Conservation (phyloP, 1,140 invertebrate species). For the Tenebrio molitor region DNA sequence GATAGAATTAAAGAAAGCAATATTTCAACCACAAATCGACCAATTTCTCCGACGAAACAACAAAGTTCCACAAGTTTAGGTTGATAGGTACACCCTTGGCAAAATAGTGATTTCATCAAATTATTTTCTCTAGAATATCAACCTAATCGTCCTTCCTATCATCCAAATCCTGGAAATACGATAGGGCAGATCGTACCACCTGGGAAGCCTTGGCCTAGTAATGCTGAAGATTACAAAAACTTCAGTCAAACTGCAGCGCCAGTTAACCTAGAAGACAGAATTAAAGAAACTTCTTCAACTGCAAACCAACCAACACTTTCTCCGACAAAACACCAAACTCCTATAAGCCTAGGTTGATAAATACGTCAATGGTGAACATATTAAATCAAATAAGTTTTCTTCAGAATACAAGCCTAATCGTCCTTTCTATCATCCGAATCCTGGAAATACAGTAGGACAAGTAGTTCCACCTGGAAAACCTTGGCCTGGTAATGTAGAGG, state of each 20-base stretch:
- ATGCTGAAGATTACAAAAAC: conserved; percentile 2
- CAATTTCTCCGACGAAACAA: too few relatives aligned
- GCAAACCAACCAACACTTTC: not conserved
- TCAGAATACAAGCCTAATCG: conserved; percentile 11
- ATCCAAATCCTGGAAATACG: conserved; percentile 20
- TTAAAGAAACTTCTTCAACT: not conserved
- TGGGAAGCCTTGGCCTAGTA: conserved; percentile 42
- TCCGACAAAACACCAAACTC: not conserved
- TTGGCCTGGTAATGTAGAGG: conserved; percentile 37
- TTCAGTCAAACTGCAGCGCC: conserved; percentile 6
- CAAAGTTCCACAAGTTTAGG: too few relatives aligned
- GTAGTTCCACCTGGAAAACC: conserved; percentile 44
- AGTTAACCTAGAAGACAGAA: not conserved
- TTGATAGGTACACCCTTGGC: too few relatives aligned
- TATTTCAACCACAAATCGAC: not conserved
- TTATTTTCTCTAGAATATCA: conserved; percentile 19
- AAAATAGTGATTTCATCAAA: too few relatives aligned
- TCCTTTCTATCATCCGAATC: conserved; percentile 8
- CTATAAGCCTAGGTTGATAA: not conserved
- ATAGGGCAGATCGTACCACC: conserved; percentile 33
- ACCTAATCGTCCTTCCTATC: conserved; percentile 27
- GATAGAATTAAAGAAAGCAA: not conserved
- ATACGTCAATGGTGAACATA: not conserved
- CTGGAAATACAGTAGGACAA: conserved; percentile 24
- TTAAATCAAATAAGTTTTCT: too few relatives aligned